phyloP scores from a whole-genome alignment of 2,888 invertebrate species.

The Ceramica pisi region DNA sequence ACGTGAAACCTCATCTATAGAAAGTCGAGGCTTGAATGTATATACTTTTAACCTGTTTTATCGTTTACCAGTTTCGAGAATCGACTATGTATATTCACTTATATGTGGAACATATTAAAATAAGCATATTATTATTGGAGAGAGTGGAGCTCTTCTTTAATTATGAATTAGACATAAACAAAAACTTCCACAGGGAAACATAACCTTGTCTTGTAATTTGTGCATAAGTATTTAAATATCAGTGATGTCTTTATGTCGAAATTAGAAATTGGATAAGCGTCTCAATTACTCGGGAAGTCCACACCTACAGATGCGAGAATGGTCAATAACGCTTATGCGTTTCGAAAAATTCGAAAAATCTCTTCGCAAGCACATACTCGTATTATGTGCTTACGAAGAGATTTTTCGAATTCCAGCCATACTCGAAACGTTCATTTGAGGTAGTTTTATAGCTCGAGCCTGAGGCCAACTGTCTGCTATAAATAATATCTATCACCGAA shows the following conservation, averaged over 20 bases:
- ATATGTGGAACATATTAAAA: conserved; percentile 80
- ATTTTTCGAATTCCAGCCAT: conserved; percentile 6
- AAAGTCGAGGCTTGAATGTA: conserved; percentile 72
- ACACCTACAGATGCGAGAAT: conserved; percentile 14
- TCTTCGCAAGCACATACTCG: too few species aligned
- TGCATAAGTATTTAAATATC: conserved; percentile 18
- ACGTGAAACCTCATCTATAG: conserved; percentile 79
- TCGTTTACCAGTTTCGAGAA: conserved; percentile 64
- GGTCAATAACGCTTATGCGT: conserved; percentile 10
- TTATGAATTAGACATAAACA: conserved; percentile 27
- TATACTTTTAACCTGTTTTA: conserved; percentile 80
- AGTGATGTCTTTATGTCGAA: conserved; percentile 9
- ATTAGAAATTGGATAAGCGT: conserved; percentile 43
- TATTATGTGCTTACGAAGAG: conserved; percentile 1
- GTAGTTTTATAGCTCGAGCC: conserved; percentile 23
- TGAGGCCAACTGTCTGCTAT: conserved; percentile 32
- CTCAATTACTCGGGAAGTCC: conserved; percentile 6
- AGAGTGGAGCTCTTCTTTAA: conserved; percentile 63
- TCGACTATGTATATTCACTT: conserved; percentile 65
- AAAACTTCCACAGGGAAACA: conserved; percentile 33
- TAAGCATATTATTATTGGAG: conserved; percentile 72
- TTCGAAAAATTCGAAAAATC: too few species aligned
- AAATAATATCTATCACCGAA: conserved; percentile 60
- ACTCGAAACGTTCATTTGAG: neutral
- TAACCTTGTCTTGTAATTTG: conserved; percentile 37